Conservation (phyloP, 2,888 invertebrate species). For the Xylota segnis region DNA sequence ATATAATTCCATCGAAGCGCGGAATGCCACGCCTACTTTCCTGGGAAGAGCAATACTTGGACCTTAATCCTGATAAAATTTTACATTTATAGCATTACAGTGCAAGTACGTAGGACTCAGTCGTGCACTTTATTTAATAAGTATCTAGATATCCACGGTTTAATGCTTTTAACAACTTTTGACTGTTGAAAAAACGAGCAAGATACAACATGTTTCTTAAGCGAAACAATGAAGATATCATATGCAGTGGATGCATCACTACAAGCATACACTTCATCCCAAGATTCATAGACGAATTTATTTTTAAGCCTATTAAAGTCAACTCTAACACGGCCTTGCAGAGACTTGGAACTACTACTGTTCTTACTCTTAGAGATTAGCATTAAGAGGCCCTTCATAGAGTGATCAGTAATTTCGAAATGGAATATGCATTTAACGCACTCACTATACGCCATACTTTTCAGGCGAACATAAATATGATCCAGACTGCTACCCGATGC, state of each 20-base stretch:
- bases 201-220: neutral
- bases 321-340: neutral
- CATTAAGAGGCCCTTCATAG: constrained; percentile 11
- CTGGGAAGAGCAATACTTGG: too few species aligned
- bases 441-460: neutral
- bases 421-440: constrained; percentile 5
- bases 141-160: too few species aligned
- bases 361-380: neutral
- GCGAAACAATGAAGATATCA: neutral
- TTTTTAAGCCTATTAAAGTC: neutral
- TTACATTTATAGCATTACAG: too few species aligned
- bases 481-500: constrained; percentile 19
- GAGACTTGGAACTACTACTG: neutral
- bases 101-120: too few species aligned
- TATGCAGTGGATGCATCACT: too few species aligned
- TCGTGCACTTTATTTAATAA: neutral
- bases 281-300: constrained; percentile 6
- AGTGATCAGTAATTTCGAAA: constrained; percentile 28
- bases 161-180: too few species aligned
- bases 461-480: constrained; percentile 15
- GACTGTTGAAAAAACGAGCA: constrained; percentile 1
- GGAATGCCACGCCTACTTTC: too few species aligned
- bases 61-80: too few species aligned
- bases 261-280: constrained; percentile 1
- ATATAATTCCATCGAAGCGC: too few species aligned